Percentiles rank a stretch among this genome's conserved stretches.
These are phyloP conservation scores for Meghimatium bilineatum DNA, from an alignment of 2,888 invertebrate genomes.

Conservation along the genomic window DNA sequence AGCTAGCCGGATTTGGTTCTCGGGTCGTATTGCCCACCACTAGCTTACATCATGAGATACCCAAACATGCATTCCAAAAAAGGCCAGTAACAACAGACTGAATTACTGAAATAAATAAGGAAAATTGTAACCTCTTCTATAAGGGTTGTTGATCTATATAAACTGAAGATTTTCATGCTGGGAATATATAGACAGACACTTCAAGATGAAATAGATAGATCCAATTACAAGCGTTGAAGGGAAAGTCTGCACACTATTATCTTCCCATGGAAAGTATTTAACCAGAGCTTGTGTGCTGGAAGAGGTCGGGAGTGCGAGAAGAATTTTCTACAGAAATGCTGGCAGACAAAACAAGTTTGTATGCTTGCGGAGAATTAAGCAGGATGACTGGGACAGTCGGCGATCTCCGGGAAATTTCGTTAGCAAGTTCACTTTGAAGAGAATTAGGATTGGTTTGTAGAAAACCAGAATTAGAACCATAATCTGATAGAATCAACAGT, in stretches of 20 bases:
- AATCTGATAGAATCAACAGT: slow-evolving; percentile 35
- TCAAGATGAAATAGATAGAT: not conserved
- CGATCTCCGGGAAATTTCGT: slow-evolving; percentile 34
- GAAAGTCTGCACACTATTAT: not conserved
- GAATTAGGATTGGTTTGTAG: slow-evolving; percentile 24
- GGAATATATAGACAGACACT: not conserved
- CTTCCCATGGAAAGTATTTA: not conserved
- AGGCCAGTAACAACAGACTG: no score
- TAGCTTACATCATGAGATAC: no score
- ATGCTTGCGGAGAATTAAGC: slow-evolving; percentile 37
- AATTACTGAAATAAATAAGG: no score
- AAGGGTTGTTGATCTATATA: no score
- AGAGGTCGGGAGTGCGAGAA: not conserved
- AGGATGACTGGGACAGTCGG: not conserved
- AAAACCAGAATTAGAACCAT: not conserved
- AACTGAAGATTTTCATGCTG: not conserved
- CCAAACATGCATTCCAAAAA: no score
- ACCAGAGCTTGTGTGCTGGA: not conserved
- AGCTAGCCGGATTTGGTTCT: no score
- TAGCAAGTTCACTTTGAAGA: slow-evolving; percentile 40
- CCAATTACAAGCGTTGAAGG: not conserved
- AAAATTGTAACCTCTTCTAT: no score
- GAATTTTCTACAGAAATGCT: slow-evolving; percentile 38
- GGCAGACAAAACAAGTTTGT: slow-evolving; percentile 35
- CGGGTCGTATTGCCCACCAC: no score